Evolutionary conservation across 2,888 invertebrate species (phyloP), one percentile per base, ranked within the genome.

Genomic region (Acrobasis suavella): DNA sequence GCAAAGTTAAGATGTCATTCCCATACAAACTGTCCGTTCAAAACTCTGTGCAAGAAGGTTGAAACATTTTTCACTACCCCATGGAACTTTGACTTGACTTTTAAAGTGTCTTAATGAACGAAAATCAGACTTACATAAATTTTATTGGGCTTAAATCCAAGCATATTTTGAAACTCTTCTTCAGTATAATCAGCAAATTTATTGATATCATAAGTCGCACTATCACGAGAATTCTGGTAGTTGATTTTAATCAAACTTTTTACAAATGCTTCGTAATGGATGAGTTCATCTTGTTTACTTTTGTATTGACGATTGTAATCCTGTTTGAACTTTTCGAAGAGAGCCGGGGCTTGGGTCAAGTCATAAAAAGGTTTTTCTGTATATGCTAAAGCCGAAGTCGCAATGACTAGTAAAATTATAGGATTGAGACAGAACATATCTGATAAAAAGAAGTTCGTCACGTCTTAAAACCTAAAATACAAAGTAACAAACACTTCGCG

Each of bases 181-280:
- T 46, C 5, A 14, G 46, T 46, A 14, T 14, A 14, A 46, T 46
- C 46, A n/a, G 46, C 46, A 46, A 46, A 46, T 14, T 14, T 1
- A 46, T 46, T 46, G 46, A 46, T 46, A 10, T 46, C 46, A n/a
- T 6, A 46, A 46, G 14, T 46, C 14, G 46, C 14, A 46, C 14
- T 42, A 17, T 22, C 8, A 2, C 14, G 22, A 14, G 42, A 10
- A 42, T 56, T 56, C 3, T 1, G 22, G 0, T 39, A 8, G 17
- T 56, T 56, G 22, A 56, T 56, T 17, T 46, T n/a, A n/a, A 46
- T 8, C n/a, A 56, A 56, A 42, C 16, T 42, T 9, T 42, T 10
- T 9, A 22, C 17, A 42, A 56, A 56, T 8, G 42, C 17, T 9
- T 42, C 12, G 14, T 56, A 56, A 22, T 56, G 42, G 5, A 17